Evolutionary conservation across 2,113 vertebrate genomes (phyloP).

Genomic region (Castor canadensis): DNA sequence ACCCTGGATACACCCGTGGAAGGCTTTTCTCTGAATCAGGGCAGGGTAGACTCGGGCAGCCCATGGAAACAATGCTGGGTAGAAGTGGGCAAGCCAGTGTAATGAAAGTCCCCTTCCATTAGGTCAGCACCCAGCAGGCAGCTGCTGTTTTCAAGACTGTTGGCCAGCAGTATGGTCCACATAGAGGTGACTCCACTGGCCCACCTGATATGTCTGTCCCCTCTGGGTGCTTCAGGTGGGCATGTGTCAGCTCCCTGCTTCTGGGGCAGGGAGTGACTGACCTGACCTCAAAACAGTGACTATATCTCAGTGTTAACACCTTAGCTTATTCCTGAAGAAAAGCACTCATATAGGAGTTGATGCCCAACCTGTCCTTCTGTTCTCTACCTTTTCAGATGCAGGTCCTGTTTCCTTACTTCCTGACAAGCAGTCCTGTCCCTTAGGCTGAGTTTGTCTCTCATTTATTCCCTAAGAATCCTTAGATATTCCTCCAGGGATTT

Average conservation of each 20-base stretch:
- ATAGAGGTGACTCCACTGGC: neutral
- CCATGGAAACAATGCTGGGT: neutral
- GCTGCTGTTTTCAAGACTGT: neutral
- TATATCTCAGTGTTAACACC: neutral
- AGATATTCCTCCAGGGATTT: neutral
- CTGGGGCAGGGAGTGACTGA: too few relatives aligned
- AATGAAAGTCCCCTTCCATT: too few relatives aligned
- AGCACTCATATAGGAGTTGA: accelerated
- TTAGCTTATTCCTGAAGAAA: neutral
- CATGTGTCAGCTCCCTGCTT: neutral
- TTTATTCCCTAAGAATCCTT: too few relatives aligned
- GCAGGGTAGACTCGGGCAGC: neutral
- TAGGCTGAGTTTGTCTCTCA: neutral
- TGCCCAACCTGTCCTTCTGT: neutral
- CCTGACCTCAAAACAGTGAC: neutral
- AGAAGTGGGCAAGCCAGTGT: neutral
- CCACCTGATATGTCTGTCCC: too few relatives aligned
- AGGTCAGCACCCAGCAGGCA: too few relatives aligned
- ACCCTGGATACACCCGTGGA: neutral
- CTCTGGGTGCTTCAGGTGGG: neutral
- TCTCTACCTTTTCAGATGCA: neutral
- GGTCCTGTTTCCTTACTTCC: neutral
- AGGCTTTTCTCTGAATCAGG: neutral
- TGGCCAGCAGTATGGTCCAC: accelerated
- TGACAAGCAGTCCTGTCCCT: neutral